Base-by-base conservation (phyloP, 2,888 invertebrate genomes). In the Plebejus argus region DNA sequence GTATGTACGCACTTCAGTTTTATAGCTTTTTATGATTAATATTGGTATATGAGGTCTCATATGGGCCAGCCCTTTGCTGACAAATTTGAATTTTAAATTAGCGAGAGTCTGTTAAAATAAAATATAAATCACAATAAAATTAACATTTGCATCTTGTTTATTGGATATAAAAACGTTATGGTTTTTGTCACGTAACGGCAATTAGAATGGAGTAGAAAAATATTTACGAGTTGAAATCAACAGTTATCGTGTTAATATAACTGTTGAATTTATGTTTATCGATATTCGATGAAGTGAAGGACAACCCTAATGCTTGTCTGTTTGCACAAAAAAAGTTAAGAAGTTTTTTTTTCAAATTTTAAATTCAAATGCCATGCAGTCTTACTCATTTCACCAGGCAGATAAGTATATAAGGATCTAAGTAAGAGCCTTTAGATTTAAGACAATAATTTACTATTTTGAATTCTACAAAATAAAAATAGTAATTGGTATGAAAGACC, bases 71-170 rank as follows among this genome's bases (percentile, higher is more conserved):
- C 74, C 74, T 74, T 74, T 23, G n/a, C 35, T 33, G 20, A 53
- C 15, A 49, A 74, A 74, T 74, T 74, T 74, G 53, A 74, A 74
- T 74, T 74, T 74, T 49, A 72, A 74, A 74, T 74, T 28, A 74
- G 74, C 28, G 74, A 53, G 74, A 74, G 74, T 74, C 49, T 72
- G 28, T 66, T 66, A 66, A 72, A 72, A 72, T 39, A 39, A 72
- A 39, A 72, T 72, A 49, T 74, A 23, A 74, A 74, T 74, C 53
- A 53, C 49, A 74, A 71, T 53, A 74, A 49, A 74, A 18, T 33
- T 53, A 15, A 2, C 66, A 72, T 45, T 45, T 23, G n/a, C 45
- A 45, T 53, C 49, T 72, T 74, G 74, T 53, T 53, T 74, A 74
- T 74, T 71, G 53, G 28, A 45, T 23, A 23, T 74, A 74, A 53